Conservation (phyloP, 2,888 invertebrate genomes). For the Ischnus inquisitorius region DNA sequence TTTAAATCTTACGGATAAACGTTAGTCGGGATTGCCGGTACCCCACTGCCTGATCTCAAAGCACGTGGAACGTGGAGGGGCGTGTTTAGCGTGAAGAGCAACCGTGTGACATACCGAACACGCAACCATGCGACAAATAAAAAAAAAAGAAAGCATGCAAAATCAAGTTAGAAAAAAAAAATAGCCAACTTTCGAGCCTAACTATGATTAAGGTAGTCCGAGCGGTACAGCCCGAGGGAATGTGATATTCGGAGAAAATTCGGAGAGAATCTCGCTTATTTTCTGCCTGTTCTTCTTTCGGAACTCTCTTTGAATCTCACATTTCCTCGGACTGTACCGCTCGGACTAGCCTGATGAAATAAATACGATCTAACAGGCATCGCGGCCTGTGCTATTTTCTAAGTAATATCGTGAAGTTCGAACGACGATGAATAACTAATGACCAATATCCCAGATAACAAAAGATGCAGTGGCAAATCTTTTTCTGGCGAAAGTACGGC, state of each 20-base stretch:
- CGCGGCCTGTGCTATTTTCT: not conserved
- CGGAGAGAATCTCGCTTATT: too few species aligned
- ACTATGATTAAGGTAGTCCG: not conserved
- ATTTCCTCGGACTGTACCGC: too few species aligned
- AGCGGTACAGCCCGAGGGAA: too few species aligned
- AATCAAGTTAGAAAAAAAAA: conserved; percentile 69
- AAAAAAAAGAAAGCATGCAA: conserved; percentile 68
- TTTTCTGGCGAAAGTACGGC: too few species aligned
- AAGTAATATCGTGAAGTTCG: conserved; percentile 1
- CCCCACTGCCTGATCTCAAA: conserved; percentile 73
- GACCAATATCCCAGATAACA: not conserved
- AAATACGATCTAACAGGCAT: not conserved
- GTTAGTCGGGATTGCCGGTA: conserved; percentile 73
- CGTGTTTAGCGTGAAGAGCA: conserved; percentile 58
- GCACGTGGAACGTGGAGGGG: conserved; percentile 65
- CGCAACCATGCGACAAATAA: conserved; percentile 70
- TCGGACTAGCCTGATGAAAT: too few species aligned
- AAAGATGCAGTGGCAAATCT: too few species aligned
- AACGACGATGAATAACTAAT: conserved; percentile 20
- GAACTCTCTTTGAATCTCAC: too few species aligned
- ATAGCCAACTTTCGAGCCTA: not conserved
- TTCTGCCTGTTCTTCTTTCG: too few species aligned
- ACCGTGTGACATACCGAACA: conserved; percentile 68
- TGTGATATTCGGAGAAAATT: too few species aligned
- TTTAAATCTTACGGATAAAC: conserved; percentile 72